Conservation (phyloP, 2,797 vertebrate genomes). For the Benthosema pterotum region DNA sequence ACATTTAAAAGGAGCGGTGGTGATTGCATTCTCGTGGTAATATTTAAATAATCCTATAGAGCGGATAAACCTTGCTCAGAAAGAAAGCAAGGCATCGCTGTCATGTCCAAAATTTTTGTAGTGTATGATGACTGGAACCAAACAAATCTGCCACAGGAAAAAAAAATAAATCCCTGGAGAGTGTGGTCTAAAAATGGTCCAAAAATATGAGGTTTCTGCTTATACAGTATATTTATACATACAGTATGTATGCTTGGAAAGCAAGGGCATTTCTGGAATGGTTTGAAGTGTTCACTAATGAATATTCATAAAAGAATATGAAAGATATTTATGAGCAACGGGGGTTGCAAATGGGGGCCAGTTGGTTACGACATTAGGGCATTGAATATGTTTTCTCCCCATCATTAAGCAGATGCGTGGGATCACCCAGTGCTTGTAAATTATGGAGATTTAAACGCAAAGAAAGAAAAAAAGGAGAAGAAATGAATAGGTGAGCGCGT, state of each 20-base stretch:
- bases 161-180: no score
- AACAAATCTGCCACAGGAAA: no score
- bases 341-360: constrained; percentile 25
- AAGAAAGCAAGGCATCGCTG: no score
- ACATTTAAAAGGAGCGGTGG: constrained; percentile 36
- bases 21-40: constrained; percentile 39
- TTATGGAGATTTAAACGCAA: neutral
- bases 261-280: constrained; percentile 41
- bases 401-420: constrained; percentile 52
- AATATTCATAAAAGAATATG: constrained; percentile 64
- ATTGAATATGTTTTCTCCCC: constrained; percentile 45
- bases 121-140: no score
- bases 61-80: no score
- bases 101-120: no score
- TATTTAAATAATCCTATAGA: constrained; percentile 26
- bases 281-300: constrained; percentile 45
- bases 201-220: no score
- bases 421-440: constrained; percentile 25
- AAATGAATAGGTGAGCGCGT: no score
- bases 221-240: no score
- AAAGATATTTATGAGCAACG: constrained; percentile 48
- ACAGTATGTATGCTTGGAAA: no score
- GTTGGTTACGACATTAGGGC: constrained; percentile 51
- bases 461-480: no score
- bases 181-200: no score